Base-by-base conservation (phyloP, 2,113 vertebrate species). In the Dinomys branickii region DNA sequence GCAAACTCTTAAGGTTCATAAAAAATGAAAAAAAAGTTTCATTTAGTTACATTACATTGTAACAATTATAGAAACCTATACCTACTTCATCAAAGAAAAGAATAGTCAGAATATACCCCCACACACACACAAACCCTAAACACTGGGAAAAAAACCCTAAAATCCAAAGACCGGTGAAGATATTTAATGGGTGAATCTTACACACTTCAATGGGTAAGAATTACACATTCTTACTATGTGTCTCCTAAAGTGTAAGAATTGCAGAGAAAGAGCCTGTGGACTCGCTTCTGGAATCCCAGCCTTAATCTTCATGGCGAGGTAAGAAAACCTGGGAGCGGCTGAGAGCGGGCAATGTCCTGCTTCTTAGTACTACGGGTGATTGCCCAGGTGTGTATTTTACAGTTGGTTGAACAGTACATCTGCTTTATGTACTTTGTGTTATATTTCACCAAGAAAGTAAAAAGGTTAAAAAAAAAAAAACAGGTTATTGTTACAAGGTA, bases 51-150 rank as follows among this genome's bases (percentile, higher is more conserved):
- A 71, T 50, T 73, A 67, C 61, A 61, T 10, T 80, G 11, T 58
- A 90, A 59, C 7, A 91, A 47, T 61, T 44, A 81, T 0, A 69
- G 30, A 54, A 61, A 86, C 30, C 52, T 52, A 63, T 3, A 85
- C 8, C 38, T 75, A 33, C 67, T 56, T 61, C 33, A 35, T 82
- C 67, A 77, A 85, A 93, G 58, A 86, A 94, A 59, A 50, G 50
- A 59, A 69, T 41, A 52, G 93, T 83, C 73, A 77, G 50, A 71
- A 52, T 54, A 90, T n/a, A n/a, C n/a, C n/a, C n/a, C n/a, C n/a
- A n/a, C n/a, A n/a, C 52, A 90, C 54, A 89, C 10, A 59, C 3
- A 96, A 38, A 95, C 22, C n/a, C 22, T 71, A 63, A 90, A 94
- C 24, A 90, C 0, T 50, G 11, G 24, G 56, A 63, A 44, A 63